Conservation (phyloP, 1,140 invertebrate genomes). For the Brachionus manjavacas region DNA sequence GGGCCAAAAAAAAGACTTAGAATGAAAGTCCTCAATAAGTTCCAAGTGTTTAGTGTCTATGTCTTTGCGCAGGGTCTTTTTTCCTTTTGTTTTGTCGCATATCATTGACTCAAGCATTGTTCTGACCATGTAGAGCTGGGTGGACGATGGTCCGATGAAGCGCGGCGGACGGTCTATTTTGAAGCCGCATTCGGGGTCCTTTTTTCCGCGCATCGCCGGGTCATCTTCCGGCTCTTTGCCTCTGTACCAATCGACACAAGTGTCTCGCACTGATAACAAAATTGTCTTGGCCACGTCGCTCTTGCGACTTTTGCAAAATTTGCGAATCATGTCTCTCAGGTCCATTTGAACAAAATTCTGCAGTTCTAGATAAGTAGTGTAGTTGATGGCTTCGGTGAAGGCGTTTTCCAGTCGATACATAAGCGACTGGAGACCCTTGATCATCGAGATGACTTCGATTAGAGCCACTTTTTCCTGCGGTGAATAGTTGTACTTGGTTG, state of each 20-base stretch:
- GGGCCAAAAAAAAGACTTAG: slow-evolving; percentile 92
- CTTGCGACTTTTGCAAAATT: slow-evolving; percentile 95
- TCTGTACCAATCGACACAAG: slow-evolving; percentile 89
- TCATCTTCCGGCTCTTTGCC: slow-evolving; percentile 78
- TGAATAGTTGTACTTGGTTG: slow-evolving; percentile 94
- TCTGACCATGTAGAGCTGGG: slow-evolving; percentile 95
- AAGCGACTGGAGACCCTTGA: slow-evolving; percentile 93
- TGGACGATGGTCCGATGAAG: slow-evolving; percentile 37
- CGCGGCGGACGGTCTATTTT: slow-evolving; percentile 14
- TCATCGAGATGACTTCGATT: slow-evolving; percentile 98
- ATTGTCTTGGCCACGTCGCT: slow-evolving; percentile 78
- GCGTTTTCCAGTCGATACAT: slow-evolving; percentile 97
- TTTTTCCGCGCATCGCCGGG: slow-evolving; percentile 87
- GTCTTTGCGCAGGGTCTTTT: slow-evolving; percentile 87
- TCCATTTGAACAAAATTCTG: slow-evolving; percentile 93
- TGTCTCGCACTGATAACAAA: slow-evolving; percentile 87
- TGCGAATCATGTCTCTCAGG: slow-evolving; percentile 83
- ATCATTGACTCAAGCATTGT: slow-evolving; percentile 97
- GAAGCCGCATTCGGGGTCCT: slow-evolving; percentile 83
- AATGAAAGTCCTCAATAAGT: slow-evolving; percentile 90
- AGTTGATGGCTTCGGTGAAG: slow-evolving; percentile 87
- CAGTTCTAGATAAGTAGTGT: slow-evolving; percentile 90
- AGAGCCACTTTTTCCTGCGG: slow-evolving; percentile 95
- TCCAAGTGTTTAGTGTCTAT: slow-evolving; percentile 84
- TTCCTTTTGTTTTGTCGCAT: slow-evolving; percentile 76